phyloP scores from a whole-genome alignment of 1,140 invertebrate species.

The Saccostrea cuccullata region DNA sequence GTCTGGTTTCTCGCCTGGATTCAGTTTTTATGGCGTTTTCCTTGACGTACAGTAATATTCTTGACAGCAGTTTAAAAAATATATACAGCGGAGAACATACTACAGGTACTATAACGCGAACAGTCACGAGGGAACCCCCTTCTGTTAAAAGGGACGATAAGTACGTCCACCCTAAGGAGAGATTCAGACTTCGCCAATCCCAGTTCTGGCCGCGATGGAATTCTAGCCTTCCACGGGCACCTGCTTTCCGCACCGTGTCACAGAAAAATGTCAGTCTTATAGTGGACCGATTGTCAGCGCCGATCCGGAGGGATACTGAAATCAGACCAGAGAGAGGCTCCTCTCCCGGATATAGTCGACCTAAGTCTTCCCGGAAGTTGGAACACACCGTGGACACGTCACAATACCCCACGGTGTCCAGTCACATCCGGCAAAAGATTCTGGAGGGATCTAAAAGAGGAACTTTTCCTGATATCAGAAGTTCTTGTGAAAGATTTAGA shows the following conservation, averaged over 20 bases:
- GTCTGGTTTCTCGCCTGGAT: not conserved
- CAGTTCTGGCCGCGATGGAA: not conserved
- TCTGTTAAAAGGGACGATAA: not conserved
- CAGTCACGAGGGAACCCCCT: not conserved
- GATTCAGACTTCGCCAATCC: not conserved
- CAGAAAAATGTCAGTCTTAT: conserved; percentile 8
- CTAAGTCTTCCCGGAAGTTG: not conserved
- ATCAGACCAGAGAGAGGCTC: not conserved
- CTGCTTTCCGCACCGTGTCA: conserved; percentile 24
- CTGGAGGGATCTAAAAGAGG: not conserved
- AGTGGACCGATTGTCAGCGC: conserved; percentile 11
- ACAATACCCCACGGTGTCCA: conserved; percentile 2
- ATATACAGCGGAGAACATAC: conserved; percentile 8
- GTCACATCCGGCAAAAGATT: not conserved
- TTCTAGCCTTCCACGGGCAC: conserved; percentile 24
- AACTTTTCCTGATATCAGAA: not conserved
- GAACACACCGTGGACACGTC: not conserved
- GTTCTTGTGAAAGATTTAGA: not conserved
- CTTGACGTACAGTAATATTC: not conserved
- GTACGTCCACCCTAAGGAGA: not conserved
- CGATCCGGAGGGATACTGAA: not conserved
- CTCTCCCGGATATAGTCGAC: not conserved
- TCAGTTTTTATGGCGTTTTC: not conserved
- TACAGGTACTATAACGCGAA: not conserved
- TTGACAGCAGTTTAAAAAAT: conserved; percentile 9